Conservation (phyloP, 2,113 vertebrate species). For the Manacus vitellinus region DNA sequence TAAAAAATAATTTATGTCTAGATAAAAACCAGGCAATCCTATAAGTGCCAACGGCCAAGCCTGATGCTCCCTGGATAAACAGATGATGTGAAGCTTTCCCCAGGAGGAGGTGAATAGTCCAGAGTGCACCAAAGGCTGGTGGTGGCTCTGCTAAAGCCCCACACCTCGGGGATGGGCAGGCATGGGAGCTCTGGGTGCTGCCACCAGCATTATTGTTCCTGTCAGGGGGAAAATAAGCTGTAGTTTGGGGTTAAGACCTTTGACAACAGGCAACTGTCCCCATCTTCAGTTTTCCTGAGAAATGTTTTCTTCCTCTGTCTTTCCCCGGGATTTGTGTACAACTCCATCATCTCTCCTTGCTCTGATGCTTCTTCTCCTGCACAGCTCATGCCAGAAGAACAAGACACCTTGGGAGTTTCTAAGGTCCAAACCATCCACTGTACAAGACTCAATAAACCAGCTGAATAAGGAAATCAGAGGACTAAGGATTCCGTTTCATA, state of each 20-base stretch:
- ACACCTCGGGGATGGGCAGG: background rate
- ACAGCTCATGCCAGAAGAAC: background rate
- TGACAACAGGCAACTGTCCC: fast-evolving
- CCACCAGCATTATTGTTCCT: background rate
- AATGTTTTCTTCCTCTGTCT: background rate
- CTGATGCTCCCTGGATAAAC: background rate
- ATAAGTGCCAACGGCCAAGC: background rate
- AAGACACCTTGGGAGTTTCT: background rate
- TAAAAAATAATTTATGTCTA: background rate
- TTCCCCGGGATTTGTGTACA: background rate
- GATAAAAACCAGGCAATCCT: background rate
- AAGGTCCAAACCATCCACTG: background rate
- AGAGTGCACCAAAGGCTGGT: background rate
- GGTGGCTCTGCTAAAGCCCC: background rate
- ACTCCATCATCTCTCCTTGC: background rate
- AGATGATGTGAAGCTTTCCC: background rate
- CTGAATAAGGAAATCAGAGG: background rate
- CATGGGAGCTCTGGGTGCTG: background rate
- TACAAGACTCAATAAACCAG: background rate
- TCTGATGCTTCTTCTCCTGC: background rate
- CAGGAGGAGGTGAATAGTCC: background rate
- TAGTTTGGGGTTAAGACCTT: background rate
- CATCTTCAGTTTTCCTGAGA: background rate
- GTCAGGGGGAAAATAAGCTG: fast-evolving
- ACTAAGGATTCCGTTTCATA: background rate